phyloP scores from a whole-genome alignment of 2,797 vertebrate species.

The Aeoliscus strigatus region DNA sequence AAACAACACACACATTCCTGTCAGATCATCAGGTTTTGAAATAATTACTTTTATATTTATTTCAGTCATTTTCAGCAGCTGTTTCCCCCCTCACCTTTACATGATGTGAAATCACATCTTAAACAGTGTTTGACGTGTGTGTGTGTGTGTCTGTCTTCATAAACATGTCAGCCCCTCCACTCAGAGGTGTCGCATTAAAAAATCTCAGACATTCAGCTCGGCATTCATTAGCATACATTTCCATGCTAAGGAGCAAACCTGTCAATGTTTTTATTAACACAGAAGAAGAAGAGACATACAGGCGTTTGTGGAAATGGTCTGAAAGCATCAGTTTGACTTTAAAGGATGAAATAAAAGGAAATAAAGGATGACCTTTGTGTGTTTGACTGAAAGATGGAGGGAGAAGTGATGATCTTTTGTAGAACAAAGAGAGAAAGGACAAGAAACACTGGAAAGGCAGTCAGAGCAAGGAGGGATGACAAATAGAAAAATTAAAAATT shows the following conservation, averaged over 20 bases:
- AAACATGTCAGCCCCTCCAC: conserved; percentile 52
- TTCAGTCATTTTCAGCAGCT: too few species aligned
- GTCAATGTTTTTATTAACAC: too few species aligned
- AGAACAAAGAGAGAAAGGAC: not conserved
- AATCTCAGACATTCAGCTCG: conserved; percentile 33
- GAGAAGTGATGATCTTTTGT: not conserved
- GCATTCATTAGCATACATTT: conserved; percentile 44
- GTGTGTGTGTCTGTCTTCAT: conserved; percentile 42
- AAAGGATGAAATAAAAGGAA: not conserved
- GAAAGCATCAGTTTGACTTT: too few species aligned
- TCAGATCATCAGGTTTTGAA: conserved; percentile 1
- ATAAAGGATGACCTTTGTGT: too few species aligned
- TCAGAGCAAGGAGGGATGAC: too few species aligned
- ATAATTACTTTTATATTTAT: not conserved
- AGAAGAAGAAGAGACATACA: not conserved
- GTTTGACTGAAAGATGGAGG: not conserved
- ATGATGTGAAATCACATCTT: conserved; percentile 14
- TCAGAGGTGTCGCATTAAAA: conserved; percentile 59
- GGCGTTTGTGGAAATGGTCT: too few species aligned
- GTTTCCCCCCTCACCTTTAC: conserved; percentile 16
- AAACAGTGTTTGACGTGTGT: not conserved
- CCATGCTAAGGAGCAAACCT: conserved; percentile 32
- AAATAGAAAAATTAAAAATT: too few species aligned
- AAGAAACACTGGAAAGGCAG: too few species aligned
- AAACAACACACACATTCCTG: not conserved